Base-by-base conservation (phyloP, 2,888 invertebrate species). In the Lucinisca nassula region DNA sequence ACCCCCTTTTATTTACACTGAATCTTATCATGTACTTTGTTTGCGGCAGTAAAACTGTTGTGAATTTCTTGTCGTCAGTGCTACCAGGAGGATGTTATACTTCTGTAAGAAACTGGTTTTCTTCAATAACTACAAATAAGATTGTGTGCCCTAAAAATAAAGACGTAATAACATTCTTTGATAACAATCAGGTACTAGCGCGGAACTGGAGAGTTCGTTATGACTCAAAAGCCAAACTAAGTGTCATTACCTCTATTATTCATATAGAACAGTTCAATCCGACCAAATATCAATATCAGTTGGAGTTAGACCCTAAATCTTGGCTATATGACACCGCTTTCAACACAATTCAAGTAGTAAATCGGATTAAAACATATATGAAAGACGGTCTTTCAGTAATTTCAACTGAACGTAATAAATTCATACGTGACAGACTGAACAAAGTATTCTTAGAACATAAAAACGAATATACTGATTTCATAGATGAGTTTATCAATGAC, bases 181-280 rank as follows among this genome's bases (percentile, higher is more conserved):
- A 78, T 38, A 78, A 61, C 32, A 61, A 67, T 27, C 61, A 61
- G 27, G 78, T 78, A 38, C 27, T 78, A 38, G 78, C 78, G 10
- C 1, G 78, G 27, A 78, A 78, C 24, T 78, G 78, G 78, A 32
- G 78, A 21, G 67, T 78, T 27, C n/a, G 40, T 14, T 78, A 61
- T 40, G 35, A 58, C 6, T 24, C 58, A 3, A 78, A 78, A 78
- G 38, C 61, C 2, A 61, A 24, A 27, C 10, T 40, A 21, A 78
- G 78, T 61, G 61, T 78, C 2, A 51, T 78, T 10, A 78, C 78
- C 0, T 61, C 61, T 21, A 40, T 61, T 38, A 40, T 78, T 0
- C 51, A 78, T 40, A 78, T 78, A 21, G 8, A 2, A 14, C 38
- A 35, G 12, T 40, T 14, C 27, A 6, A 30, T 17, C 27, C 0